phyloP scores from a whole-genome alignment of 1,140 invertebrate species.

The Formica selysi region DNA sequence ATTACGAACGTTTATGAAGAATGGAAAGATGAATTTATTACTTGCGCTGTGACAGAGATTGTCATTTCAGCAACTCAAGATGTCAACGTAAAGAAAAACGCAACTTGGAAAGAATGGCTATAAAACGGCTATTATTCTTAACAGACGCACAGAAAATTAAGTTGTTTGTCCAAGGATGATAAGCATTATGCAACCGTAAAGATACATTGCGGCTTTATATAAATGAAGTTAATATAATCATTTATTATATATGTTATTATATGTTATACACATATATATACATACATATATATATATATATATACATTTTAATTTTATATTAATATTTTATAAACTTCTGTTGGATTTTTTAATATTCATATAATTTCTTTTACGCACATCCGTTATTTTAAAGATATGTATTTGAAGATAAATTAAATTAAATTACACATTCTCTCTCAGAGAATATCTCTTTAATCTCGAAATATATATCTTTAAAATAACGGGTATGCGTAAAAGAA shows the following conservation, averaged over 20 bases:
- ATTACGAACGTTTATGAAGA: slow-evolving; percentile 45
- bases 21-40: slow-evolving; percentile 44
- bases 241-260: not conserved
- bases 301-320: too few species aligned
- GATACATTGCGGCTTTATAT: not conserved
- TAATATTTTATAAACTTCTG: not conserved
- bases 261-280: too few species aligned
- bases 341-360: not conserved
- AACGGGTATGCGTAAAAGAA: not conserved
- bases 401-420: too few species aligned
- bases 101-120: not conserved
- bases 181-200: not conserved
- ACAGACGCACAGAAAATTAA: slow-evolving; percentile 22
- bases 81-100: slow-evolving; percentile 29
- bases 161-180: not conserved
- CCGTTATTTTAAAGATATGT: too few species aligned
- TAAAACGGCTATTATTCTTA: slow-evolving; percentile 4
- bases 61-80: slow-evolving; percentile 17
- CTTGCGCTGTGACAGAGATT: slow-evolving; percentile 22
- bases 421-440: too few species aligned
- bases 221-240: not conserved
- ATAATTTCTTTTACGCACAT: not conserved
- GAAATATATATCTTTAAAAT: too few species aligned
- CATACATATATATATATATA: too few species aligned
- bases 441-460: too few species aligned